A percentile compares a stretch with the other conserved stretches of the same genome.
Evolutionary conservation across 2,797 vertebrate genomes (phyloP).

Genomic region (Darevskia mixta): DNA sequence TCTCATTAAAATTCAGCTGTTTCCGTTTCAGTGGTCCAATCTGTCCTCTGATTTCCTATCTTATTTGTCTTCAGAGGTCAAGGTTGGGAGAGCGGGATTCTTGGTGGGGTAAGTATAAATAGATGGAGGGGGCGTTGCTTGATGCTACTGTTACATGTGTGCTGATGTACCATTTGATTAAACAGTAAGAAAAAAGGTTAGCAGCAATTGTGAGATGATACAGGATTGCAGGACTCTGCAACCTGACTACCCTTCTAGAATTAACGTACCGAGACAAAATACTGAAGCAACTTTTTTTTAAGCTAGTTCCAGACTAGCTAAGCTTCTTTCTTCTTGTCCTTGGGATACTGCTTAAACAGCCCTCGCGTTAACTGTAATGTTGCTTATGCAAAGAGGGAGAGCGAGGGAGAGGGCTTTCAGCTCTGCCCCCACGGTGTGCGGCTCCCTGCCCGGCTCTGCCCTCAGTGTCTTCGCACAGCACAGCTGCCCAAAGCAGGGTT

Average conservation of each 20-base stretch:
- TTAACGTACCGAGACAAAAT: background rate
- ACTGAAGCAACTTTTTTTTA: background rate
- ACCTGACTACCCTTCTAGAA: background rate
- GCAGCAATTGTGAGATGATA: background rate
- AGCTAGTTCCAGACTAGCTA: background rate
- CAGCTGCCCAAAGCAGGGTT: too few relatives aligned
- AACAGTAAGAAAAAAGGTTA: background rate
- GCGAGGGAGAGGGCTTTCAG: too few relatives aligned
- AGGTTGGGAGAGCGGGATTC: background rate
- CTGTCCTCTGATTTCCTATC: background rate
- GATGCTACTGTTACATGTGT: background rate
- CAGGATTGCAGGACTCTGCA: background rate
- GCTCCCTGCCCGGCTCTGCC: too few relatives aligned
- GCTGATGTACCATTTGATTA: background rate
- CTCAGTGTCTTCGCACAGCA: too few relatives aligned
- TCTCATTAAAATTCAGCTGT: background rate
- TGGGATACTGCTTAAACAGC: background rate
- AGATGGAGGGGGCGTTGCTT: background rate
- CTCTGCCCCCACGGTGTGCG: too few relatives aligned
- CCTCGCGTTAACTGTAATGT: too few relatives aligned
- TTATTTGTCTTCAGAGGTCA: background rate
- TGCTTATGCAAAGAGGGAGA: too few relatives aligned
- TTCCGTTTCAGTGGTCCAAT: background rate
- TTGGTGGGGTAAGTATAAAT: background rate
- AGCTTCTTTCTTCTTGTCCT: background rate